Conservation (phyloP, 2,113 vertebrate genomes). For the Dasyornis broadbenti region DNA sequence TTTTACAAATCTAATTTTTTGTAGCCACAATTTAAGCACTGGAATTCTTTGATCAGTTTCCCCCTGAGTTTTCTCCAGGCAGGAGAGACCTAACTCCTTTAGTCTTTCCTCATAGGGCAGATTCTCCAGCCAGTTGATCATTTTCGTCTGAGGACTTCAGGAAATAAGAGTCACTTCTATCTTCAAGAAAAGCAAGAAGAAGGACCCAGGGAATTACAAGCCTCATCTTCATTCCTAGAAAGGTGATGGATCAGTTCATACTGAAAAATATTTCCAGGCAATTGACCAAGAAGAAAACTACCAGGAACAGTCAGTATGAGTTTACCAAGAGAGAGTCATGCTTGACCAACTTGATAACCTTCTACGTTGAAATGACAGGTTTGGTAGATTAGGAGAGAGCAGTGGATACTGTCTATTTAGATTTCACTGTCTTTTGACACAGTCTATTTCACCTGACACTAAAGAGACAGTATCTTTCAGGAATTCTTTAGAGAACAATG, state of each 20-base stretch:
- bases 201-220: background rate
- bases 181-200: background rate
- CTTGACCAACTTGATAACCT: background rate
- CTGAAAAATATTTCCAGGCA: background rate
- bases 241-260: background rate
- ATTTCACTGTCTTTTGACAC: background rate
- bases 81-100: background rate
- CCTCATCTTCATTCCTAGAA: background rate
- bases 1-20: background rate
- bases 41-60: background rate
- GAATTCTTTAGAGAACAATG: background rate
- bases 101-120: background rate
- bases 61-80: accelerated
- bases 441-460: background rate
- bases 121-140: background rate
- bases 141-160: background rate
- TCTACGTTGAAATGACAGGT: background rate
- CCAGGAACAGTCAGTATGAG: background rate
- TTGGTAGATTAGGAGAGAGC: background rate
- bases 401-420: background rate
- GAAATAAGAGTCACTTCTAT: background rate
- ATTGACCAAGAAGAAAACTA: background rate
- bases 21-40: background rate
- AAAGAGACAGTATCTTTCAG: too few species aligned
- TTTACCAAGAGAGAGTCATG: background rate